Evolutionary conservation across 1,140 invertebrate genomes (phyloP).

Genomic region (Fopius arisanus): DNA sequence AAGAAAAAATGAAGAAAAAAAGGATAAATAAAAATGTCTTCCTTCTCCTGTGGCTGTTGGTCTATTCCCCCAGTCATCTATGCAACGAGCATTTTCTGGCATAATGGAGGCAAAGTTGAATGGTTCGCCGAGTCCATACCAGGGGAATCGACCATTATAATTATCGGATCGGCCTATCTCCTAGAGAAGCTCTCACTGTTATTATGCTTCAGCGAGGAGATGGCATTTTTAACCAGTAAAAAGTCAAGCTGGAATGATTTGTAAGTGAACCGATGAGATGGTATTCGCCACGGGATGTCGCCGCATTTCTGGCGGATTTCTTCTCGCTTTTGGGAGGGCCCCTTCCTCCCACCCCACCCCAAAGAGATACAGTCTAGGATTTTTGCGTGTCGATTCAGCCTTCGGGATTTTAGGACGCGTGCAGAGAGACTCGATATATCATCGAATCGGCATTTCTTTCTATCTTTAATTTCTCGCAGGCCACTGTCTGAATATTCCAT

Average conservation of each 20-base stretch:
- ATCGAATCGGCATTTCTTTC: slow-evolving; percentile 6
- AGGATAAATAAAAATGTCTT: too few species aligned
- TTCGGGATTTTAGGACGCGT: not conserved
- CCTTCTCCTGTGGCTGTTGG: not conserved
- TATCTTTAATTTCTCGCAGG: not conserved
- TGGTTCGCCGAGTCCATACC: not conserved
- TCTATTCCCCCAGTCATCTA: not conserved
- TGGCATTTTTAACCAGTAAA: not conserved
- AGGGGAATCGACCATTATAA: slow-evolving; percentile 22
- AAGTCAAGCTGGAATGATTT: slow-evolving; percentile 19
- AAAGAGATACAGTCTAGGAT: not conserved
- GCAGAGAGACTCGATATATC: slow-evolving; percentile 11
- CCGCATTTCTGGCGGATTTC: not conserved
- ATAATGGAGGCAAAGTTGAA: slow-evolving; percentile 13
- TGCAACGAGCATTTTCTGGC: too few species aligned
- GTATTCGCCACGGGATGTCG: not conserved
- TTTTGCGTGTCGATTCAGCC: slow-evolving; percentile 4
- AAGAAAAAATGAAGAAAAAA: not conserved
- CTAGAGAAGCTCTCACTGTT: slow-evolving; percentile 10
- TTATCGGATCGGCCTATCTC: slow-evolving; percentile 25
- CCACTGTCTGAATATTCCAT: not conserved
- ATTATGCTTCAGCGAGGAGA: slow-evolving; percentile 4
- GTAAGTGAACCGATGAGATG: slow-evolving; percentile 6
- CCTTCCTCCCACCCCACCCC: too few species aligned
- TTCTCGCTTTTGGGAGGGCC: not conserved